Evolutionary conservation across 2,888 invertebrate species (phyloP), one percentile per base, ranked within the genome.

Genomic region (Scaeva pyrastri): DNA sequence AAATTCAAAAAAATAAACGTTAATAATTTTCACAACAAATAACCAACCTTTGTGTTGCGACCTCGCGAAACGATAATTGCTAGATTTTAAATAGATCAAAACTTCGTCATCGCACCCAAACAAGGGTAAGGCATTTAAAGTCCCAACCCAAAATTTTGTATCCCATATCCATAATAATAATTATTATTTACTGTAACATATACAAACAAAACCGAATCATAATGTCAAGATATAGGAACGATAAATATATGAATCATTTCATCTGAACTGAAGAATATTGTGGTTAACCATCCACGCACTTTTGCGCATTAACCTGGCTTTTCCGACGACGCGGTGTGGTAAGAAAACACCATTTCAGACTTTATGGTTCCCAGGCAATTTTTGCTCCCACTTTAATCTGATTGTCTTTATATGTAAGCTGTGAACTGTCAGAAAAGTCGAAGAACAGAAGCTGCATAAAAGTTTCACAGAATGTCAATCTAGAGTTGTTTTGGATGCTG

Each of bases 211-310:
- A 60, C 50, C n/a, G 75, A 56, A 66, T 19, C 58, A 14, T 55
- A 45, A 39, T 16, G 16, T n/a, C 48, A 45, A 56, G 55, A 50
- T 56, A 58, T 16, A 60, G n/a, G 36, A 76, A 80, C 75, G 60
- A 85, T 76, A 85, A 84, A 78, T 80, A 72, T 76, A 52, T 66
- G 72, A 85, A 76, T 66, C 66, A 45, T 58, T 45, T 75, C 66
- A 70, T 56, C 64, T 56, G 8, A 31, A 45, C n/a, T n/a, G 45
- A 80, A 75, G 52, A n/a, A 70, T 64, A 31, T 66, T 41, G 26
- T 52, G 23, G 41, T 55, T 43, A 70, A 41, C 70, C 86, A 74
- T 77, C 86, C 86, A 86, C 86, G 86, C 86, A 82, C 77, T 81
- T 76, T 77, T 77, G 68, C 41, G 70, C 66, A 72, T 70, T 66